Evolutionary conservation across 2,113 vertebrate species (phyloP).

Genomic region (Bucco capensis): DNA sequence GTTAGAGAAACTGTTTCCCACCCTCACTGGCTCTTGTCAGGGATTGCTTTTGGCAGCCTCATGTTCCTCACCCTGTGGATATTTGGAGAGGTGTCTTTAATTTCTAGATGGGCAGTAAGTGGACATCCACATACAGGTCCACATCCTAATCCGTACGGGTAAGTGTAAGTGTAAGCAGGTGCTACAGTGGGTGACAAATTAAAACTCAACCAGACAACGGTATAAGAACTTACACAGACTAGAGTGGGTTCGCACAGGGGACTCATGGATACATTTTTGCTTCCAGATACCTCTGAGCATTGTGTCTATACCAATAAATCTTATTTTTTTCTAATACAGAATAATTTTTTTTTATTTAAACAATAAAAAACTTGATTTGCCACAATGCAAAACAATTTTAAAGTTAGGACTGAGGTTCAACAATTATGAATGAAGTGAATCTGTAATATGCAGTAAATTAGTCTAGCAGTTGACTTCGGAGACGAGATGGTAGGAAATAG

Average conservation of each 20-base stretch:
- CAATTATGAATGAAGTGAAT: not conserved
- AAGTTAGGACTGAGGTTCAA: not conserved
- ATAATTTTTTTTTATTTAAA: not conserved
- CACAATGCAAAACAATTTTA: not conserved
- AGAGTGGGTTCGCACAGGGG: not conserved
- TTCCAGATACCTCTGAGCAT: not conserved
- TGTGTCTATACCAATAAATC: not conserved
- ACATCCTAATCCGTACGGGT: constrained; percentile 75
- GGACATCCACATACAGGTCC: constrained; percentile 72
- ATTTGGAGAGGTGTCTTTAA: constrained; percentile 75
- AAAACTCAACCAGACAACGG: not conserved
- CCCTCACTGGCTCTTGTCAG: constrained; percentile 50
- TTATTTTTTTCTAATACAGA: not conserved
- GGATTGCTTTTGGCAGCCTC: constrained; percentile 68
- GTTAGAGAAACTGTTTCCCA: not conserved
- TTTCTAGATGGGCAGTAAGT: constrained; percentile 77
- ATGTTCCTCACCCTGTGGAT: constrained; percentile 73
- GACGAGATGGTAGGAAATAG: not conserved
- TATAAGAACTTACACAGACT: not conserved
- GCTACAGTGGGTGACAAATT: not conserved
- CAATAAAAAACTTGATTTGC: not conserved
- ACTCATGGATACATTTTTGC: not conserved
- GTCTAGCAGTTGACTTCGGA: not conserved
- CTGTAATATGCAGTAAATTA: not conserved
- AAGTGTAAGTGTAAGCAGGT: constrained; percentile 1